Evolutionary conservation across 2,797 vertebrate genomes (phyloP).

Genomic region (Danio aesculapii): DNA sequence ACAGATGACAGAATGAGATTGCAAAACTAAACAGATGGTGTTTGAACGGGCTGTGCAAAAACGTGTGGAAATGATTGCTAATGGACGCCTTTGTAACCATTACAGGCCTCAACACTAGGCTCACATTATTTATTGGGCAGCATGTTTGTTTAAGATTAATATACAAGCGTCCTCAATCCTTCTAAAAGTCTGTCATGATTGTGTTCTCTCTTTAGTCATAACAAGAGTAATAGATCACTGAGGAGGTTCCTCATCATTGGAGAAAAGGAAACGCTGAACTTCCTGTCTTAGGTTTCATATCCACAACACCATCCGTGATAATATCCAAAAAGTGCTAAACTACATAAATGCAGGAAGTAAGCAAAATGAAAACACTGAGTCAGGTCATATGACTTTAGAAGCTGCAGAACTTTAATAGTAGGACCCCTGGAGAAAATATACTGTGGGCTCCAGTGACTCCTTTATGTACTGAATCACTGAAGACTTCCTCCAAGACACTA

Average conservation of each 20-base stretch:
- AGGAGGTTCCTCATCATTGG: constrained; percentile 28
- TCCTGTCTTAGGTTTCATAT: constrained; percentile 30
- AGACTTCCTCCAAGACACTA: constrained; percentile 16
- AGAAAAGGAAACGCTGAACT: constrained; percentile 31
- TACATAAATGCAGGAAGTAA: constrained; percentile 27
- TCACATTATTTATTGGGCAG: not conserved
- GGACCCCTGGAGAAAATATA: not conserved
- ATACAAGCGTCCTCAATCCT: not conserved
- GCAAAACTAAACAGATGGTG: not conserved
- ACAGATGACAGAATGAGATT: not conserved
- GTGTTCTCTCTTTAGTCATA: constrained; percentile 4
- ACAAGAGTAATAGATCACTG: constrained; percentile 14
- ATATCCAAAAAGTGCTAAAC: constrained; percentile 1
- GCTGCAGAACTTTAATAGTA: not conserved
- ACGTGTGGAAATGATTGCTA: not conserved
- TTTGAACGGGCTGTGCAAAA: not conserved
- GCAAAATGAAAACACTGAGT: constrained; percentile 15
- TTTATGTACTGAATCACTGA: constrained; percentile 13
- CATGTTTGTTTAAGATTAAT: not conserved
- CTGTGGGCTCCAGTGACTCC: not conserved
- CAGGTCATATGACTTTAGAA: constrained; percentile 27
- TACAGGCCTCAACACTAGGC: not conserved
- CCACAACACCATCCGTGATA: not conserved
- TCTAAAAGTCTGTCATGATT: not conserved
- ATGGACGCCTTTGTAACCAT: not conserved